Evolutionary conservation across 2,797 vertebrate species (phyloP), one percentile per base, ranked within the genome.

Genomic region (Rhinatrema bivittatum): DNA sequence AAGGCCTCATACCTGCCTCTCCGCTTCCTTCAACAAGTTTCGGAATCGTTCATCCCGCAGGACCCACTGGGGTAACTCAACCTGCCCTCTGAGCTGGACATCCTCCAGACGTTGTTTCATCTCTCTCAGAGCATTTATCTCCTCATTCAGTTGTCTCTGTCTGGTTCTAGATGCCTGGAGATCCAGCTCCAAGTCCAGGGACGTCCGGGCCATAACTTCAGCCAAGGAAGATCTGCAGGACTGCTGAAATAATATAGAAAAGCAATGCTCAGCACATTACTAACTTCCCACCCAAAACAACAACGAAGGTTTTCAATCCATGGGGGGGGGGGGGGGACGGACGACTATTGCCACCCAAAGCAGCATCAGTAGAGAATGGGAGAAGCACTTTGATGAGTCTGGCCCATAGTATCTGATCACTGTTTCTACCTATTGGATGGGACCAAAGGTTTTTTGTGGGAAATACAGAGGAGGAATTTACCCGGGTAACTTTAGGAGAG

Each of bases 101-200:
- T 98, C 94, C 72, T 98, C 94, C 37, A 99, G 76, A 3, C 93
- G 81, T 56, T 93, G 86, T 64, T 91, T 91, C 58, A 99, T 68
- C 60, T 99, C 94, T 25, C 92, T 79, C 25, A 99, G 72, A 17
- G 84, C 53, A 29, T 65, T 83, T 67, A 99, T 86, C 78, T 99
- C 96, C 73, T 98, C 96, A 5, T 84, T 87, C 74, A 98, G 86
- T 84, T 94, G 93, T 67, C 87, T 82, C 84, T 98, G 94, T 32
- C 90, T 87, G 6, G 92, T 95, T 72, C 92, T 83, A 50, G 91
- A 98, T 17, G 96, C 96, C 93, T 99, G 96, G 74, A 99, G 94
- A 74, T 98, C 96, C 94, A 99, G 94, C 96, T 99, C 96, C 94
- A 99, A 86, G 84, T 99, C 96, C 70, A 99, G 79, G 32, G 96